Evolutionary conservation across 1,140 invertebrate species (phyloP).

Genomic region (Apis dorsata): DNA sequence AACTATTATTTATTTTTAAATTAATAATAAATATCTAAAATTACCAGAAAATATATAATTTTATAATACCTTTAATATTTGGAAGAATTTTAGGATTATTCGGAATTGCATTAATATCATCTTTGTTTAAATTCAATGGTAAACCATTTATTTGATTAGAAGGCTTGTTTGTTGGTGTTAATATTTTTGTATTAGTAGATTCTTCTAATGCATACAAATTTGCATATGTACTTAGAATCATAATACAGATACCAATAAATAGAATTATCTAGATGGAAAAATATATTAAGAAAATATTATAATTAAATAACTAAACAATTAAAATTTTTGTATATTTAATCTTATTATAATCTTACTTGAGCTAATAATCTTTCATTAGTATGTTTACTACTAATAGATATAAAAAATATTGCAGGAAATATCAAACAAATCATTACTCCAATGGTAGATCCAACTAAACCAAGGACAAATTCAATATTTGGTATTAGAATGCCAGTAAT

Average conservation of each 20-base stretch:
- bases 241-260: conserved; percentile 88
- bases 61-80: conserved; percentile 65
- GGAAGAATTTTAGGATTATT: conserved; percentile 53
- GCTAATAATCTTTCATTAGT: conserved; percentile 87
- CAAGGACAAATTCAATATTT: conserved; percentile 95
- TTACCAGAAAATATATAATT: neutral
- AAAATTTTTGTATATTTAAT: conserved; percentile 2
- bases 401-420: conserved; percentile 90
- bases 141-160: conserved; percentile 74
- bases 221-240: conserved; percentile 92
- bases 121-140: conserved; percentile 69
- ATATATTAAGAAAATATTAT: conserved; percentile 46
- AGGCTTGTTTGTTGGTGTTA: conserved; percentile 64
- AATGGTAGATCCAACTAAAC: conserved; percentile 95
- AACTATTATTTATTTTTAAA: neutral
- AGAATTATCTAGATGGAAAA: conserved; percentile 83
- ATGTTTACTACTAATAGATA: conserved; percentile 86
- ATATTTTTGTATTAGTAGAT: conserved; percentile 69
- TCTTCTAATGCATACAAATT: conserved; percentile 89
- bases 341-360: conserved; percentile 79
- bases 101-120: conserved; percentile 61
- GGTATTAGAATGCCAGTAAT: conserved; percentile 89
- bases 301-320: conserved; percentile 8
- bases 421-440: conserved; percentile 96
- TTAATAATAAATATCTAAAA: neutral